Base-by-base conservation (phyloP, 2,888 invertebrate genomes). In the Alviniconcha strummeri region DNA sequence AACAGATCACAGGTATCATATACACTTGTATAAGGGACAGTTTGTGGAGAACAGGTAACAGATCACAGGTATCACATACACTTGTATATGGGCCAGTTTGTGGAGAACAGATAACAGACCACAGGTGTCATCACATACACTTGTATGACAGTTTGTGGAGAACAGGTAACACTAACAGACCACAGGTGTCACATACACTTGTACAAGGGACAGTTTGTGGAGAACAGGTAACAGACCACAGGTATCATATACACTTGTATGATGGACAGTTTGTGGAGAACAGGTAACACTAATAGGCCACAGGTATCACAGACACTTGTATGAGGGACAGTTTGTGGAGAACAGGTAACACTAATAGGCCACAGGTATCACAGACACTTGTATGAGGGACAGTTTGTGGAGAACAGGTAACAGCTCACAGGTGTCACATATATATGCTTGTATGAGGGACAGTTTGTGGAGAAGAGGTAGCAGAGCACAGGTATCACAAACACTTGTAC, bases 151-250 rank as follows among this genome's bases (percentile, higher is more conserved):
- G 55, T 93, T 93, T 89, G 86, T 88, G 6, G 92, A 93, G 87
- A 93, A 93, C 86, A 92, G 89, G 93, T 93, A 7, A 60, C 36
- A 36, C 36, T 36, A 3, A 36, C 36, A 36, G 0, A 36, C 3
- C 36, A 36, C 64, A 1, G 3, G 36, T 36, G 3, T 36, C 36
- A 36, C 36, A 36, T 3, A 36, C 36, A 36, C 6, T 90, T 84
- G 57, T 93, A 93, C 85, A 88, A 90, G 54, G 93, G 93, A 76
- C 88, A 91, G 36, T 93, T 93, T 88, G 86, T 87, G 5, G 92
- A 93, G 87, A 93, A 93, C 85, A 92, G 88, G 93, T 93, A 36
- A 36, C n/a, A n/a, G n/a, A n/a, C n/a, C n/a, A n/a, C n/a, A n/a
- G n/a, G n/a, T 36, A 36, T 36, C 36, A 36, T 3, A 36, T 36